Evolutionary conservation across 2,113 vertebrate genomes (phyloP).

Genomic region (Scalopus aquaticus): DNA sequence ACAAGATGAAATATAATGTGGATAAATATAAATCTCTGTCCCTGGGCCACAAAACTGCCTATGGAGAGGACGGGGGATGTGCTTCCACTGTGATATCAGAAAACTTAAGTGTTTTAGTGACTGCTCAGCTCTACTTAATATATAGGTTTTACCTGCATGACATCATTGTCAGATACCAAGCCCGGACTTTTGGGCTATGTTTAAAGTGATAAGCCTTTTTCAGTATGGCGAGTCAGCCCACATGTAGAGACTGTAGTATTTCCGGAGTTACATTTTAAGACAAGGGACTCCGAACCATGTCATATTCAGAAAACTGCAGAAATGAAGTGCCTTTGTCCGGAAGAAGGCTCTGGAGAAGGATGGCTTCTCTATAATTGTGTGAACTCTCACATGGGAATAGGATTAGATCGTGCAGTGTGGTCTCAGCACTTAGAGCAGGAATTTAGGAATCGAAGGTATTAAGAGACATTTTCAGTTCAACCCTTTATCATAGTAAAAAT

Average conservation of each 20-base stretch:
- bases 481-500: background rate
- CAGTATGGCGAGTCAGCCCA: background rate
- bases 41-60: background rate
- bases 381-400: background rate
- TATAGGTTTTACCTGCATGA: background rate
- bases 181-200: background rate
- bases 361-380: background rate
- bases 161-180: background rate
- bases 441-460: background rate
- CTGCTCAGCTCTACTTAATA: background rate
- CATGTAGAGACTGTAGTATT: background rate
- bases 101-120: background rate
- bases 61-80: background rate
- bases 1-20: slow-evolving; percentile 27
- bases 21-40: slow-evolving; percentile 19
- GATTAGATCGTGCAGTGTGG: background rate
- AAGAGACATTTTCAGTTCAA: background rate
- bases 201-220: background rate
- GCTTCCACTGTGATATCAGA: background rate
- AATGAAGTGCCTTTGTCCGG: background rate
- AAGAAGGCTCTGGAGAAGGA: background rate
- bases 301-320: background rate
- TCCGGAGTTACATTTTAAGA: background rate
- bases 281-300: background rate
- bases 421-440: background rate